Evolutionary conservation across 1,140 invertebrate genomes (phyloP).

Genomic region (Trichoplusia ni): DNA sequence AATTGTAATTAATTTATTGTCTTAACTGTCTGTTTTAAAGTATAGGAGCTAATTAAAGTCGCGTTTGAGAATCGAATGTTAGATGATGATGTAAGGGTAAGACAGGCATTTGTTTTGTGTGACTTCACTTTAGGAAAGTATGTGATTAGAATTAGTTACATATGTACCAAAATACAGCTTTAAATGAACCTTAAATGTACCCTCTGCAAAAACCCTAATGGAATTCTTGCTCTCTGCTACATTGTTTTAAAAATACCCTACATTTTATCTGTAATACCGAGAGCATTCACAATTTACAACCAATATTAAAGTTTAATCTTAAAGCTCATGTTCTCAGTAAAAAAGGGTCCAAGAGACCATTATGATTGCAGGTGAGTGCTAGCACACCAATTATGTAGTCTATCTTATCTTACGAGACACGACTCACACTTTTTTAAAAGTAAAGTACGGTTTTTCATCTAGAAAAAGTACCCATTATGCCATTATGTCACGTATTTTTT

Average conservation of each 20-base stretch:
- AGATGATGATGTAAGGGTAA: too few species aligned
- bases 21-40: too few species aligned
- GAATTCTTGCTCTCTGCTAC: neutral
- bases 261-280: neutral
- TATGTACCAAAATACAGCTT: too few species aligned
- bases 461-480: conserved; percentile 24
- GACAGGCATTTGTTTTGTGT: too few species aligned
- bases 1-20: too few species aligned
- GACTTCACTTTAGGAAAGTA: too few species aligned
- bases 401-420: conserved; percentile 9
- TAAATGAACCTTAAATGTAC: too few species aligned
- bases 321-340: neutral
- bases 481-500: conserved; percentile 15
- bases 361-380: conserved; percentile 1
- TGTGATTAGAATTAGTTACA: too few species aligned
- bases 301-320: conserved; percentile 11
- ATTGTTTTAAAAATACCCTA: neutral
- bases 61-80: too few species aligned
- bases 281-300: neutral
- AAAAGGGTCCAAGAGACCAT: conserved; percentile 6
- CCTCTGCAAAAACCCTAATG: too few species aligned
- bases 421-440: conserved; percentile 9
- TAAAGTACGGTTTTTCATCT: conserved; percentile 16
- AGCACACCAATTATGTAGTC: neutral
- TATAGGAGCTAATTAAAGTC: too few species aligned